phyloP scores from a whole-genome alignment of 2,888 invertebrate genomes.

The Corbicula japonica region DNA sequence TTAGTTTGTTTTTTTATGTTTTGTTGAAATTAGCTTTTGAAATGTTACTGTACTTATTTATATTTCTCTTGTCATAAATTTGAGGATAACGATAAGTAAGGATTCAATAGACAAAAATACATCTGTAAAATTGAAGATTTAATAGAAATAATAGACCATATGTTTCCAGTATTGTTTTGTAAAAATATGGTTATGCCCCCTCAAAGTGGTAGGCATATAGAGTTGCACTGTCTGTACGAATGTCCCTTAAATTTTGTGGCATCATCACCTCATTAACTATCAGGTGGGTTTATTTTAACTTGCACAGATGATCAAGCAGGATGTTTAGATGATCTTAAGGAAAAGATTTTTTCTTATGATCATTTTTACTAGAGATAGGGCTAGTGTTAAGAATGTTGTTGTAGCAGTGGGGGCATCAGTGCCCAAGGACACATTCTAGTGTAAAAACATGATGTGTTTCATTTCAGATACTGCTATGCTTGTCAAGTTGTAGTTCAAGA shows the following conservation, averaged over 20 bases:
- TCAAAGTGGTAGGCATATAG: too few species aligned
- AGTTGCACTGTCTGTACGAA: too few species aligned
- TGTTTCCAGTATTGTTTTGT: too few species aligned
- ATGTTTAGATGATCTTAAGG: background rate
- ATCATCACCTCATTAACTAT: too few species aligned
- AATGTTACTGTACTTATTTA: background rate
- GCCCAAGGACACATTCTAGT: background rate
- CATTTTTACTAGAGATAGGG: background rate
- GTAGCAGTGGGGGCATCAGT: background rate
- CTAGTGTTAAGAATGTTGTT: background rate
- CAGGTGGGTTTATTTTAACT: background rate
- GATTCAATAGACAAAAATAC: too few species aligned
- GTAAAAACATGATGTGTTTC: slow-evolving; percentile 13
- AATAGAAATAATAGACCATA: too few species aligned
- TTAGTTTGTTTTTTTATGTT: background rate
- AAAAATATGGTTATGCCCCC: too few species aligned
- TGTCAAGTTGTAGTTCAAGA: slow-evolving; percentile 80
- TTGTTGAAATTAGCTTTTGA: background rate
- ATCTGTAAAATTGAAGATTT: too few species aligned
- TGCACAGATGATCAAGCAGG: background rate
- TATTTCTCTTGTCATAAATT: background rate
- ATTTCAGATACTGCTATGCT: slow-evolving; percentile 81
- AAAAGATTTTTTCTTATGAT: background rate
- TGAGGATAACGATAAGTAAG: too few species aligned
- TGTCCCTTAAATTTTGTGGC: too few species aligned